Evolutionary conservation across 1,140 invertebrate species (phyloP), one percentile per base, ranked within the genome.

Genomic region (Zophobas morio): DNA sequence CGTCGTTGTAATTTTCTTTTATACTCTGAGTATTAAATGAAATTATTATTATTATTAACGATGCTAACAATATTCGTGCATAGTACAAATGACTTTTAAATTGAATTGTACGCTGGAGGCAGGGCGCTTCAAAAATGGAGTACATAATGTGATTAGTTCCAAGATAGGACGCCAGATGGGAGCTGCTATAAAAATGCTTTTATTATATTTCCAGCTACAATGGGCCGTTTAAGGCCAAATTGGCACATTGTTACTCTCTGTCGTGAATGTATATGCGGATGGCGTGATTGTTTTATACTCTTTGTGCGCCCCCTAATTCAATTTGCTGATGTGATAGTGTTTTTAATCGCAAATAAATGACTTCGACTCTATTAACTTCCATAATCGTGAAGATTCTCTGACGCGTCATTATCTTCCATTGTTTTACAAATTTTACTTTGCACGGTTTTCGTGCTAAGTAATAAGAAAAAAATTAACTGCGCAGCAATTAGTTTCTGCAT

Each of bases 31-130:
- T 81, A 81, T 75, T 57, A 81, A 83, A 85, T 85, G 80, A 84
- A 85, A 85, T 85, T 85, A 84, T 84, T 83, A 82, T 83, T 82
- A 85, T 85, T 84, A 85, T 84, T 85, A 85, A 82, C 81, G 81
- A 84, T 81, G 80, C 82, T 84, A 83, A 84, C 84, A 82, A 81
- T 85, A 84, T 84, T 84, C 82, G 79, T 82, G 83, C 82, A 83
- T 82, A 78, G 82, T 84, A 82, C 84, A 85, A 85, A 85, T 85
- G 84, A 85, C 84, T 85, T 85, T 85, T 85, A 85, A 85, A 85
- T 85, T 84, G 81, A 82, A 85, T 85, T 83, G 80, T 74, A 75
- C 74, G 83, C 80, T 70, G 79, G 75, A 79, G 78, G 81, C 78
- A 78, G 80, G 80, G 81, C 78, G 81, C 80, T 81, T 82, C 84